Evolutionary conservation across 2,888 invertebrate species (phyloP), one percentile per base, ranked within the genome.

Genomic region (Pterostichus madidus): DNA sequence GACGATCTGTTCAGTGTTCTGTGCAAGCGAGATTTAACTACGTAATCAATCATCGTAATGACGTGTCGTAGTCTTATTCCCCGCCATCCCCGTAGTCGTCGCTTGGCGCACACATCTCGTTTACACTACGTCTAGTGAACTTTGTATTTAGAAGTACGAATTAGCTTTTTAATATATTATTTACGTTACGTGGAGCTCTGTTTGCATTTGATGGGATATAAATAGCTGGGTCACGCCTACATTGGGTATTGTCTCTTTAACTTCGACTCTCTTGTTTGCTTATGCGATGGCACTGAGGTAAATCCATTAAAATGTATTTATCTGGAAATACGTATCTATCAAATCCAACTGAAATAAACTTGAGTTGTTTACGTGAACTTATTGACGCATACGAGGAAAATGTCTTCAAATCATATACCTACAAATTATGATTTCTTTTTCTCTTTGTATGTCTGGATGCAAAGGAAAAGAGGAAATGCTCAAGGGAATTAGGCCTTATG

Each of bases 11-110:
- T 73, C 75, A 44, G 68, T 44, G 39, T 71, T 71, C 49, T 76
- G 32, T 39, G 77, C 77, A 77, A 75, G 56, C 56, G 77, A 77
- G 77, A 56, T 77, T 56, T 77, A 77, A 53, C 53, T 56, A 17
- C 56, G 53, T 77, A 77, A 77, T 77, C 77, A 77, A 77, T 77
- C 77, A 77, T 77, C 59, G 10, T 77, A 77, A 77, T 77, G 77
- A 56, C 77, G 77, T 15, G 53, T 35, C 56, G 15, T 17, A 71
- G 13, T 35, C 32, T 64, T 8, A 13, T 56, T 1, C 46, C 24
- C 24, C 24, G 24, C 24, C 3, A 24, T 24, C 10, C 39, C 8
- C 44, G 17, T 11, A 6, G 24, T 71, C 68, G 24, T 59, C 17
- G n/a, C 35, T 6, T 44, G 68, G 13, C 46, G 17, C 52, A 24